A percentile compares a stretch with the other conserved stretches of the same genome.
These are phyloP conservation scores for Spicauda simplicius DNA, from an alignment of 2,888 invertebrate genomes.

Conservation along the genomic window DNA sequence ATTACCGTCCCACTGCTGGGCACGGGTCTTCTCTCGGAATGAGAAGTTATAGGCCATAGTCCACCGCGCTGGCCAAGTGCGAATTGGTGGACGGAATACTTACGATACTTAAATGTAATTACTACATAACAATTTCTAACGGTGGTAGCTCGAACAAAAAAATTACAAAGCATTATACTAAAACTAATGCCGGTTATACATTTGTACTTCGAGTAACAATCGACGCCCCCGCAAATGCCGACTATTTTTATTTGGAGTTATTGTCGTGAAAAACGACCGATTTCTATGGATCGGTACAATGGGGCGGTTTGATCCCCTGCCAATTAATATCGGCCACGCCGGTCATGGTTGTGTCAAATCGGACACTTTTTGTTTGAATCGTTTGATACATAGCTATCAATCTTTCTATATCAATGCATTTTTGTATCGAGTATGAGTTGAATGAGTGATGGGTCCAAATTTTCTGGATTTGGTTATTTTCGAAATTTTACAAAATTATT, in stretches of 20 bases:
- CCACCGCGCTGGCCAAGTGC: no score
- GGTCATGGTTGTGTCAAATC: conserved; percentile 75
- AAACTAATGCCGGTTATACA: conserved; percentile 26
- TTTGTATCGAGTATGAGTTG: background rate
- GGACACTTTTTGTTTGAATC: conserved; percentile 64
- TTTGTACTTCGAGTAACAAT: conserved; percentile 49
- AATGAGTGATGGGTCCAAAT: background rate
- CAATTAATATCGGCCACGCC: conserved; percentile 81
- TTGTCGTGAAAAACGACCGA: conserved; percentile 70
- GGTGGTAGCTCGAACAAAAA: background rate
- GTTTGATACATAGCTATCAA: conserved; percentile 53
- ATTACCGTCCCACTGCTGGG: no score
- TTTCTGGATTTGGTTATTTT: background rate
- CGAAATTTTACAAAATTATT: no score
- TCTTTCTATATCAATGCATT: conserved; percentile 44
- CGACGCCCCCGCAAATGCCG: conserved; percentile 72
- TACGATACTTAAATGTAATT: no score
- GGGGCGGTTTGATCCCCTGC: conserved; percentile 73
- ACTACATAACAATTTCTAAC: no score
- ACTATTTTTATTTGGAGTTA: conserved; percentile 72
- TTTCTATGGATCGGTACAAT: conserved; percentile 63
- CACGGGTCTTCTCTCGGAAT: no score
- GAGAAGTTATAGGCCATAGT: no score
- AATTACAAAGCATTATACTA: conserved; percentile 13
- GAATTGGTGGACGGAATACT: no score